A percentile compares a stretch with the other conserved stretches of the same genome.
Conservation (phyloP, 1,140 invertebrate genomes). For the Ptiloglossa arizonensis region DNA sequence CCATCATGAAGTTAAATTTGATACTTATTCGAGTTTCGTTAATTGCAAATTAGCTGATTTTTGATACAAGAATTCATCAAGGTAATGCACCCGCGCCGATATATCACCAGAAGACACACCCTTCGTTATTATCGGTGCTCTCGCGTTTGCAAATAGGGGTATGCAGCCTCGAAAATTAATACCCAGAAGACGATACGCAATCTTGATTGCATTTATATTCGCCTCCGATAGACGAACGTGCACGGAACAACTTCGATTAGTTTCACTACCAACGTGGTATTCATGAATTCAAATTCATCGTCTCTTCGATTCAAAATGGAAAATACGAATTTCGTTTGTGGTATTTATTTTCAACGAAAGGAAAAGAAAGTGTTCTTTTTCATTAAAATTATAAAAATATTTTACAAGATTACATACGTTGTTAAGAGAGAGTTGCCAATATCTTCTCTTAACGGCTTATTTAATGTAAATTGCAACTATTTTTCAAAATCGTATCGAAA, state of each 20-base stretch:
- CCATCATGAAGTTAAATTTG: slow-evolving; percentile 3
- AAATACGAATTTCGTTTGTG: background rate
- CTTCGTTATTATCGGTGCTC: slow-evolving; percentile 3
- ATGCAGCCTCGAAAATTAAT: slow-evolving; percentile 4
- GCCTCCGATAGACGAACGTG: background rate
- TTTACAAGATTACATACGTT: no score
- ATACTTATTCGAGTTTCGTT: slow-evolving; percentile 19
- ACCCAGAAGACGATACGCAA: slow-evolving; percentile 14
- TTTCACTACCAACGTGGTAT: background rate
- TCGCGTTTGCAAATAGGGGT: slow-evolving; percentile 42
- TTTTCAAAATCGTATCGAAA: no score
- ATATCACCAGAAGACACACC: slow-evolving; percentile 31
- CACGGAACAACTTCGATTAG: slow-evolving; percentile 9
- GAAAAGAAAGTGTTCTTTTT: no score
- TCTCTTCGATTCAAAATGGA: no score
- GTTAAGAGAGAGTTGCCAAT: no score
- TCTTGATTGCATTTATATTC: slow-evolving; percentile 17
- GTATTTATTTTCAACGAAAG: background rate
- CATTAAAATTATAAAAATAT: no score
- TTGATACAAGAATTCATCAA: slow-evolving; percentile 47
- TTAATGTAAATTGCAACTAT: no score
- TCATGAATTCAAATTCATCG: background rate
- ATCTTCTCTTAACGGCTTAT: no score
- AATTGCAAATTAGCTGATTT: slow-evolving; percentile 49
- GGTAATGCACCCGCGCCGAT: slow-evolving; percentile 49